Evolutionary conservation across 2,888 invertebrate genomes (phyloP), one percentile per base, ranked within the genome.

Genomic region (Plebejus argus): DNA sequence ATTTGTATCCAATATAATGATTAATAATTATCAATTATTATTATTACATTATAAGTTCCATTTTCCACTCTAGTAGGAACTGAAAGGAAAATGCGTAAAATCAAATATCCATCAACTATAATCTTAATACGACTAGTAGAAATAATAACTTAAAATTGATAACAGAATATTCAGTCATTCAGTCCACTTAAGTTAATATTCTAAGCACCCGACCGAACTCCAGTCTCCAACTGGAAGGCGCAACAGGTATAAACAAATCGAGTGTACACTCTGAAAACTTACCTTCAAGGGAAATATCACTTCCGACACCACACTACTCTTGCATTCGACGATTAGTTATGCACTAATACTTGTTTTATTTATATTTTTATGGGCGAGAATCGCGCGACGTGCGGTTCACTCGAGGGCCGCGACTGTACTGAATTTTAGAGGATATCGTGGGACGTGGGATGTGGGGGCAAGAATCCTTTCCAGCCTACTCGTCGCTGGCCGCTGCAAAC

Each of bases 361-460:
- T 72, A 45, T 72, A 72, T 72, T 53, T 72, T 33, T 74, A 28
- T 15, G 6, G 7, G 53, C 23, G 49, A 58, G 23, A 71, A 71
- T 35, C 76, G 66, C 79, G 72, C 78, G 81, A 80, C 85, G 83
- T 80, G 82, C 82, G 77, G 66, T 72, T 79, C 53, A 56, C 33
- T 70, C 82, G 76, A 58, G 77, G 79, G 56, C 77, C 80, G 76
- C 79, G 76, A 70, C 77, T 78, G 81, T 78, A 86, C 85, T 86
- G 85, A 82, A 79, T 81, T 76, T 78, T 78, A 79, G 79, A 82
- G 83, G 81, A 82, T 82, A 81, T 82, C 81, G 82, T 82, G 81
- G 79, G 83, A 80, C 81, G 82, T 82, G 81, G 79, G 83, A 80
- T 78, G 79, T 78, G 77, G 77, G 77, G 80, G 79, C 78, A 80